A percentile compares a stretch with the other conserved stretches of the same genome.
Evolutionary conservation across 1,140 invertebrate genomes (phyloP).

Genomic region (Stegodyphus dumicola): DNA sequence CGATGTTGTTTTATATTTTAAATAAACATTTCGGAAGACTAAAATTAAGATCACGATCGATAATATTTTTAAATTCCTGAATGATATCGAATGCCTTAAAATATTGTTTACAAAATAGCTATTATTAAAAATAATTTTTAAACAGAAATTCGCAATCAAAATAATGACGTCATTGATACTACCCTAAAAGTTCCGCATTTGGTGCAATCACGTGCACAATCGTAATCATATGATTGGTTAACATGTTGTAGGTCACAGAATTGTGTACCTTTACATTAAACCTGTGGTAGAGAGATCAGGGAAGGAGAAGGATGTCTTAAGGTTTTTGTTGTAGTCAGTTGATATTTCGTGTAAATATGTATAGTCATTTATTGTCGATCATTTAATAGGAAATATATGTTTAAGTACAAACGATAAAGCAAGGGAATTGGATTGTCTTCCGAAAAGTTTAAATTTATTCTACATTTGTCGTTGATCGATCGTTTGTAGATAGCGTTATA

Average conservation of each 20-base stretch:
- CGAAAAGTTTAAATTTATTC: constrained; percentile 13
- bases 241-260: constrained; percentile 25
- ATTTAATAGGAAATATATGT: constrained; percentile 30
- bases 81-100: background rate
- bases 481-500: constrained; percentile 12
- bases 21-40: too few species aligned
- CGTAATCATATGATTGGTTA: constrained; percentile 11
- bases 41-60: too few species aligned
- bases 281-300: constrained; percentile 5
- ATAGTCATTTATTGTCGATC: constrained; percentile 43
- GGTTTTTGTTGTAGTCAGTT: constrained; percentile 49
- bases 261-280: constrained; percentile 28
- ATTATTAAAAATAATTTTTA: background rate
- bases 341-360: constrained; percentile 60
- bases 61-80: too few species aligned
- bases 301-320: constrained; percentile 21
- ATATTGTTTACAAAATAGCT: background rate
- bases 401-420: constrained; percentile 4
- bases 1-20: too few species aligned
- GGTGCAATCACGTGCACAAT: constrained; percentile 27
- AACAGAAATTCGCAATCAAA: background rate
- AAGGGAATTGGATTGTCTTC: constrained; percentile 48
- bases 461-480: background rate
- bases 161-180: background rate
- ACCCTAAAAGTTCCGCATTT: constrained; percentile 1